phyloP scores from a whole-genome alignment of 2,113 vertebrate genomes.

The Hemicordylus capensis region DNA sequence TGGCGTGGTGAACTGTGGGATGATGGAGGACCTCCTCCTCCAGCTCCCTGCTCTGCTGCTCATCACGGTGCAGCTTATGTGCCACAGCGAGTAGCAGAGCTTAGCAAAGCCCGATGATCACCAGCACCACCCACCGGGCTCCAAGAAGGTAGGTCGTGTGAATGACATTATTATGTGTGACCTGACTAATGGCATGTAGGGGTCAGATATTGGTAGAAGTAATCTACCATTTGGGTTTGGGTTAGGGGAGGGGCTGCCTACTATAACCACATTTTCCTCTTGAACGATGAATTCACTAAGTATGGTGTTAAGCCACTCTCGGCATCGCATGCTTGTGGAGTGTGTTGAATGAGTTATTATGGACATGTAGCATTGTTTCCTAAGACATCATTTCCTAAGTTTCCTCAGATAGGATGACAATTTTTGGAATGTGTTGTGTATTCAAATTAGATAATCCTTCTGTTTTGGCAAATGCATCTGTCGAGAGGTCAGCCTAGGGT shows the following conservation, averaged over 20 bases:
- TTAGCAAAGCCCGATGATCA: too few species aligned
- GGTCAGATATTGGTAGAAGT: not conserved
- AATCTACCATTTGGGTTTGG: not conserved
- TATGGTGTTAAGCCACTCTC: not conserved
- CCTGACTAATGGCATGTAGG: not conserved
- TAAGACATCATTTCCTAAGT: not conserved
- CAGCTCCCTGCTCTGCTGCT: too few species aligned
- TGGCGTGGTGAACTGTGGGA: too few species aligned
- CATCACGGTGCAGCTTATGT: too few species aligned
- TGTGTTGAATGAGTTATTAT: not conserved
- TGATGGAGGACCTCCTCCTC: too few species aligned
- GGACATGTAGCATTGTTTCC: not conserved
- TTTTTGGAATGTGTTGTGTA: constrained; percentile 3
- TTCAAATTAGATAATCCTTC: not conserved
- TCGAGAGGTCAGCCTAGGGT: not conserved
- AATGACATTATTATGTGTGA: not conserved
- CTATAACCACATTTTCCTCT: not conserved
- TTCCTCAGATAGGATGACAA: not conserved
- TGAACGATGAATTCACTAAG: not conserved
- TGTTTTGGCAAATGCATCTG: not conserved
- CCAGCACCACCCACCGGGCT: too few species aligned
- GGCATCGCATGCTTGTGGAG: not conserved
- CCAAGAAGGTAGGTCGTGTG: too few species aligned
- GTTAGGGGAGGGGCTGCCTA: not conserved
- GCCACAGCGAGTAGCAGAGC: too few species aligned